Evolutionary conservation across 2,888 invertebrate species (phyloP).

Genomic region (Linnaemya vulpina): DNA sequence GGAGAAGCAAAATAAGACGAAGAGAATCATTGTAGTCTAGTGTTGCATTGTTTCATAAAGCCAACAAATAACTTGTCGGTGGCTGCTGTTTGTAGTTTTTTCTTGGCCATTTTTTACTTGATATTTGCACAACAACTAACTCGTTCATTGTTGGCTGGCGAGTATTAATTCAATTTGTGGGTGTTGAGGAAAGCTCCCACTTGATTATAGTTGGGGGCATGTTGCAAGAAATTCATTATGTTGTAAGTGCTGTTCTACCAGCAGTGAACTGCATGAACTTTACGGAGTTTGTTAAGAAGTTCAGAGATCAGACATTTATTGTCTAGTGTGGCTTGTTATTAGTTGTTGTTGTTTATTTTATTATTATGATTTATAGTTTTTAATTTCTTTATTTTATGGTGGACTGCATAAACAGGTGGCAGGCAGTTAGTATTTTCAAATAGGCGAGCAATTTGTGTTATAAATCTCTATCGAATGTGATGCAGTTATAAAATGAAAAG

Average conservation of each 20-base stretch:
- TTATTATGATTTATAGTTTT: too few species aligned
- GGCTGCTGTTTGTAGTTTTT: slow-evolving; percentile 9
- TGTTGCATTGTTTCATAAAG: neutral
- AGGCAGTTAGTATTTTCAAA: slow-evolving; percentile 15
- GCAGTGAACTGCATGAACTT: slow-evolving; percentile 55
- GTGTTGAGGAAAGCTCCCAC: slow-evolving; percentile 70
- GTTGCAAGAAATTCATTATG: slow-evolving; percentile 50
- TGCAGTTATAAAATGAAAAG: neutral
- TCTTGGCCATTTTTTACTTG: neutral
- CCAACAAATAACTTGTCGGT: slow-evolving; percentile 32
- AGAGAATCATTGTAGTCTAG: slow-evolving; percentile 26
- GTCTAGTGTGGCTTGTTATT: slow-evolving; percentile 13
- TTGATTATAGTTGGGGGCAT: slow-evolving; percentile 58
- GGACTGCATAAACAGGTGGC: slow-evolving; percentile 13
- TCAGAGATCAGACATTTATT: slow-evolving; percentile 32
- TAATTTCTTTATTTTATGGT: too few species aligned
- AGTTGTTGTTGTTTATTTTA: neutral
- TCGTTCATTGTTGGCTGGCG: slow-evolving; percentile 2
- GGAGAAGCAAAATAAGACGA: neutral
- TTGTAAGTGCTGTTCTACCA: slow-evolving; percentile 42
- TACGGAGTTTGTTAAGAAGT: slow-evolving; percentile 4
- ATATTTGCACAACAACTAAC: slow-evolving; percentile 13
- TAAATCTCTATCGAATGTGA: neutral
- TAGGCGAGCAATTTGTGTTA: neutral
- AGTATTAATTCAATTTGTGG: slow-evolving; percentile 65